Evolutionary conservation across 2,113 vertebrate species (phyloP).

Genomic region (Morone saxatilis): DNA sequence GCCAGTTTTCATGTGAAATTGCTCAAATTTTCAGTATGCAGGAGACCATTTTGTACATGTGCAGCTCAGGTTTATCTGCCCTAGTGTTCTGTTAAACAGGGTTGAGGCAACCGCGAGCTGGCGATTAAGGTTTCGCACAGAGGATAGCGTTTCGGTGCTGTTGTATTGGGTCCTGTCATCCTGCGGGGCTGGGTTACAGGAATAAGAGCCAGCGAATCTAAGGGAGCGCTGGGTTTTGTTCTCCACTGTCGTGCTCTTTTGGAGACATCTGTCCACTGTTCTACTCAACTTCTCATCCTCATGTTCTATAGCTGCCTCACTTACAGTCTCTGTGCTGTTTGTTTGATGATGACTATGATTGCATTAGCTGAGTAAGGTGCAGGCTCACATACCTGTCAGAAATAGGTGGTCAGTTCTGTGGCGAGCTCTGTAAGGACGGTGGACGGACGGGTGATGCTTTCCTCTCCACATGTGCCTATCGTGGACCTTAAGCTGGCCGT

Average conservation of each 20-base stretch:
- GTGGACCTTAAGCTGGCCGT: constrained; percentile 70
- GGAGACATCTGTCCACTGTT: constrained; percentile 54
- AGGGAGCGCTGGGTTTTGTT: constrained; percentile 60
- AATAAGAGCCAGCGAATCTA: constrained; percentile 71
- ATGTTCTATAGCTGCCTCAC: constrained; percentile 1
- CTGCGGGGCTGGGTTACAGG: constrained; percentile 74
- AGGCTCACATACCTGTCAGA: neutral
- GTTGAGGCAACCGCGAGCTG: constrained; percentile 36
- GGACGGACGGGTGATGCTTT: constrained; percentile 72
- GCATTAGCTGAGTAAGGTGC: neutral
- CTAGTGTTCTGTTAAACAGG: constrained; percentile 49
- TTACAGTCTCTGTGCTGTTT: neutral
- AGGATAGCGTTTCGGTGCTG: constrained; percentile 72
- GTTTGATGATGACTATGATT: neutral
- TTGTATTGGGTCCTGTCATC: constrained; percentile 69
- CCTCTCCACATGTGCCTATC: constrained; percentile 62
- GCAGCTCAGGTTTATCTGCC: constrained; percentile 21
- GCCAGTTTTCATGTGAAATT: neutral
- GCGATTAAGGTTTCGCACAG: constrained; percentile 70
- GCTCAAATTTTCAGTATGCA: constrained; percentile 12
- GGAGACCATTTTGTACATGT: constrained; percentile 23
- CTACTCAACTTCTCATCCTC: constrained; percentile 19
- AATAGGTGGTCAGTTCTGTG: neutral
- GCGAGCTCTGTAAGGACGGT: neutral
- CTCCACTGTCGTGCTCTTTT: constrained; percentile 32